Percentiles rank a stretch among this genome's conserved stretches.
These are phyloP conservation scores for Chiropotes sagulatus DNA, from an alignment of 2,797 vertebrate species.

Conservation along the genomic window DNA sequence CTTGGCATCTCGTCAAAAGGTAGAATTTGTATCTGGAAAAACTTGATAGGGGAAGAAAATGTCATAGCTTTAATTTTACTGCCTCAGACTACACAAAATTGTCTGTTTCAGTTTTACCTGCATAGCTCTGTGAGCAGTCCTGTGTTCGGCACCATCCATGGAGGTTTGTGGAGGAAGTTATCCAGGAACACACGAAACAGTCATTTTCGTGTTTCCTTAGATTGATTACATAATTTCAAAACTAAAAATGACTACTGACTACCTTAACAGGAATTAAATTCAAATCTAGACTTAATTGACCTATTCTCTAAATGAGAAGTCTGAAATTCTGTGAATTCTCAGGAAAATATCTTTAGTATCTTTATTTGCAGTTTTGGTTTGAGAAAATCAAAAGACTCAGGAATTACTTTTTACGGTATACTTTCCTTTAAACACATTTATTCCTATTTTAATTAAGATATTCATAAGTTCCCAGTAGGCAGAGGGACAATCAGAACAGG, in stretches of 20 bases:
- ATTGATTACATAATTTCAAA: constrained; percentile 2
- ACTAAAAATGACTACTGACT: constrained; percentile 1
- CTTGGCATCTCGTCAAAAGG: constrained; percentile 60
- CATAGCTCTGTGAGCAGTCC: neutral
- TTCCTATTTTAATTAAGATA: neutral
- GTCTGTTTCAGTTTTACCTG: neutral
- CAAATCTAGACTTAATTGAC: neutral
- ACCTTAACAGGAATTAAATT: neutral
- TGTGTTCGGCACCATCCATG: neutral
- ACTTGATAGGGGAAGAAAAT: constrained; percentile 19
- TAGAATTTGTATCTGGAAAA: constrained; percentile 53
- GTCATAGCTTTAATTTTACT: constrained; percentile 46
- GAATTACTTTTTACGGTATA: neutral
- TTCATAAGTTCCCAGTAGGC: neutral
- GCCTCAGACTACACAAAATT: neutral
- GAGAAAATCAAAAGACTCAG: neutral
- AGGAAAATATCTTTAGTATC: neutral
- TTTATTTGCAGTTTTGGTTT: neutral
- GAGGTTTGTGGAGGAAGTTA: constrained; percentile 6
- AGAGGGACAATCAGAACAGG: neutral
- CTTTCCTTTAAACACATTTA: neutral
- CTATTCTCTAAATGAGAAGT: constrained; percentile 13
- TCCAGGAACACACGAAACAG: neutral
- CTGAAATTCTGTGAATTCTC: neutral
- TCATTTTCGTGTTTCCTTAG: neutral